phyloP scores from a whole-genome alignment of 2,113 vertebrate genomes.

The Zosterops lateralis region DNA sequence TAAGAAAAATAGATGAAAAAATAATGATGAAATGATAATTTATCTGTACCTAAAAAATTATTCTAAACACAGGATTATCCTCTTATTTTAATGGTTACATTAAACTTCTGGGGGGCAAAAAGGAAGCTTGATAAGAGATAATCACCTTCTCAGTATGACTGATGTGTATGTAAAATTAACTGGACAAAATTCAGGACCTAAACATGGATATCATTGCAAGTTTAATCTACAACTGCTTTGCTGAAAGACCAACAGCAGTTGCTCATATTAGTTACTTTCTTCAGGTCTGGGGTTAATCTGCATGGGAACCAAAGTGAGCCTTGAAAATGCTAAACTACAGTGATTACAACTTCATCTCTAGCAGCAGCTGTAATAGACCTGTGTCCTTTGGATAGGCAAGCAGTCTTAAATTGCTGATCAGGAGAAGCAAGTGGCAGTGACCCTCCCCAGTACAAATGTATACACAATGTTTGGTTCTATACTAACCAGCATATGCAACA shows the following conservation, averaged over 20 bases:
- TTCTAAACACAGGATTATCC: background rate
- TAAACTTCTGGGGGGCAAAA: background rate
- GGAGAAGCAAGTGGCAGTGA: background rate
- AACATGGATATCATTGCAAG: background rate
- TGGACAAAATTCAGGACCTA: background rate
- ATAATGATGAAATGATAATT: background rate
- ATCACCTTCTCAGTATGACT: background rate
- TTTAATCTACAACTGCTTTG: background rate
- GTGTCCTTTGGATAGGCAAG: background rate
- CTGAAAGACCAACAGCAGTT: background rate
- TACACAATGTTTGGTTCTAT: background rate
- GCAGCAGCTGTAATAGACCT: background rate
- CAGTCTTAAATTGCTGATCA: background rate
- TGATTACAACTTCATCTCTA: background rate
- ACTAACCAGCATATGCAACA: background rate
- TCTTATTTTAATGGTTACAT: background rate
- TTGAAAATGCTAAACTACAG: background rate
- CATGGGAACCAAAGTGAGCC: background rate
- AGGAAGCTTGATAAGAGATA: background rate
- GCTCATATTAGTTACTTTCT: background rate
- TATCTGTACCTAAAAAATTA: background rate
- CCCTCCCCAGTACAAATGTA: background rate
- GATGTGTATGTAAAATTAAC: background rate
- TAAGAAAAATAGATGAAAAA: background rate
- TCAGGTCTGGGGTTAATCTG: background rate